phyloP scores from a whole-genome alignment of 2,888 invertebrate species.

The Melanostoma mellinum region DNA sequence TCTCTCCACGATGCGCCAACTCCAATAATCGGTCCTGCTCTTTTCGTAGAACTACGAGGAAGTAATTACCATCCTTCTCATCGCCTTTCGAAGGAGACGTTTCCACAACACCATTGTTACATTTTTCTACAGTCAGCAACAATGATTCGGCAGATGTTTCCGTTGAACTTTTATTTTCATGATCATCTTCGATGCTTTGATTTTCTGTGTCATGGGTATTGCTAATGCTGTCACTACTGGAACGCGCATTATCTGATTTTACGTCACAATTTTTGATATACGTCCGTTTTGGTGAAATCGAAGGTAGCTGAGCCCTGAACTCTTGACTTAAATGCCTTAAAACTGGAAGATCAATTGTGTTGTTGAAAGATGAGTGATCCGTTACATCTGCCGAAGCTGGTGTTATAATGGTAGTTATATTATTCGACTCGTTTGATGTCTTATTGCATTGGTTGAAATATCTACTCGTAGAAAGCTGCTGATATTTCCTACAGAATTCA shows the following conservation, averaged over 20 bases:
- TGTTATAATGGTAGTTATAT: neutral
- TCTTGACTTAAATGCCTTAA: constrained; percentile 92
- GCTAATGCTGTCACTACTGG: constrained; percentile 1
- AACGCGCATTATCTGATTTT: constrained; percentile 9
- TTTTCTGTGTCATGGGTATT: constrained; percentile 5
- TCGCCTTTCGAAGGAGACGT: neutral
- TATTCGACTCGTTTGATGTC: constrained; percentile 72
- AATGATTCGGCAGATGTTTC: constrained; percentile 56
- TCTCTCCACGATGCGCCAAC: constrained; percentile 87
- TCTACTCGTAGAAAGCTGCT: constrained; percentile 79
- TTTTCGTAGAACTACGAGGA: constrained; percentile 88
- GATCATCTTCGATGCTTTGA: constrained; percentile 7
- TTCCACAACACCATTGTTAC: constrained; percentile 3
- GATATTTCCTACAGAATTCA: constrained; percentile 81
- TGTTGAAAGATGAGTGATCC: constrained; percentile 67
- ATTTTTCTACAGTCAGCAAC: constrained; percentile 23
- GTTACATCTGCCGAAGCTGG: constrained; percentile 43
- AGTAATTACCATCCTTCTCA: constrained; percentile 88
- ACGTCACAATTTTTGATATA: constrained; percentile 34
- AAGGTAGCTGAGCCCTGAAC: constrained; percentile 91
- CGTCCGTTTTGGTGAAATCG: constrained; percentile 83
- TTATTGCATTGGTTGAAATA: constrained; percentile 78
- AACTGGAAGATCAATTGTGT: constrained; percentile 85
- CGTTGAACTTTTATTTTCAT: constrained; percentile 38
- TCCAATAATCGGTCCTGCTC: constrained; percentile 88